Percentiles rank a stretch among this genome's conserved stretches.
phyloP scores from a whole-genome alignment of 2,113 vertebrate species.

The Cnemophilus loriae region DNA sequence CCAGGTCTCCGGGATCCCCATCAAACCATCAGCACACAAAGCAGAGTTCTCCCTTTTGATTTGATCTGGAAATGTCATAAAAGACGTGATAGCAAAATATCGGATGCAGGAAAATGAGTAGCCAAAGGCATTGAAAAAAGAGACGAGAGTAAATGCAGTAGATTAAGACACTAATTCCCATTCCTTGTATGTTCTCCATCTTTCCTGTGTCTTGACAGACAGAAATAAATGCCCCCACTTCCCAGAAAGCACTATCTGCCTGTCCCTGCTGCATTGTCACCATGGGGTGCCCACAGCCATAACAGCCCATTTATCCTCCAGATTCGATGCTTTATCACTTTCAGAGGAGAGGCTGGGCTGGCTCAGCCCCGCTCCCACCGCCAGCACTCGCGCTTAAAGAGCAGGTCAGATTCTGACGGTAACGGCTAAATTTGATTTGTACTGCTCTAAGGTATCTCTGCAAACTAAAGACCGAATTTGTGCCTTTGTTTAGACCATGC shows the following conservation, averaged over 20 bases:
- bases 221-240: neutral
- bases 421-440: neutral
- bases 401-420: neutral
- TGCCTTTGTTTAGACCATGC: neutral
- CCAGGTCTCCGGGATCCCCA: accelerated
- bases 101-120: neutral
- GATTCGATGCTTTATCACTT: neutral
- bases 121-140: neutral
- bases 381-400: neutral
- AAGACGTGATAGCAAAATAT: neutral
- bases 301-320: neutral
- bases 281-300: neutral
- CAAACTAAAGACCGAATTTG: neutral
- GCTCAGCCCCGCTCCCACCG: neutral
- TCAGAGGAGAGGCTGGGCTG: neutral
- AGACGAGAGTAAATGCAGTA: neutral
- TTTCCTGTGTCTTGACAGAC: neutral
- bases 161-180: constrained; percentile 3
- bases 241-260: neutral
- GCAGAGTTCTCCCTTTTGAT: neutral
- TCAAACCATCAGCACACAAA: neutral
- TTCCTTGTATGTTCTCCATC: neutral
- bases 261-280: neutral
- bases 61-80: constrained; percentile 23
- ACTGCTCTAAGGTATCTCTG: neutral